Base-by-base conservation (phyloP, 2,797 vertebrate genomes). In the Allobates femoralis region DNA sequence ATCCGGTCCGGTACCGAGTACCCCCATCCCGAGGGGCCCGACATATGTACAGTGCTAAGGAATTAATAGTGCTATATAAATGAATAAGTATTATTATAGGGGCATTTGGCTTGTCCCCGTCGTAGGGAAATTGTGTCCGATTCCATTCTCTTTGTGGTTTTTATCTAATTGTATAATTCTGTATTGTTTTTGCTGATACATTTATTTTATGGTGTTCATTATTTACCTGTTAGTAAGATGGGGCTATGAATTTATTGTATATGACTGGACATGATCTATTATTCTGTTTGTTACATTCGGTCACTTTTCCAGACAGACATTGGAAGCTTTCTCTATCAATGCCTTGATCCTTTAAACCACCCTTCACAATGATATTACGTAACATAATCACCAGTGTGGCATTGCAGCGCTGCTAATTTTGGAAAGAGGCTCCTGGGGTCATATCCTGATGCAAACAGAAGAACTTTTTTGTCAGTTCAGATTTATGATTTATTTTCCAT, bases 401-500 rank as follows among this genome's bases (percentile, higher is more conserved):
- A 53, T 19, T 34, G 62, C 26, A 34, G 79, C 4, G n/a, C 28
- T 30, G 64, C 79, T 81, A 81, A 67, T 67, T 32, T 69, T 81
- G 79, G 79, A 67, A 69, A n/a, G 16, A n/a, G 30, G 19, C 79
- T 55, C 79, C 46, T 5, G 60, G 79, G 64, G 62, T 81, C 79
- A 51, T 67, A 81, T 67, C 62, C 79, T 53, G 62, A 81, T 66
- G 64, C 46, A 81, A 69, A 51, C 78, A 80, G 37, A 64, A 55
- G 64, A 81, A 66, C 62, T 55, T 51, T 46, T 53, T 46, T 69
- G 79, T 81, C 79, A 67, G 46, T 50, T 69, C 46, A 32, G 30
- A 67, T 81, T 66, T 81, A 53, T 55, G 79, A 81, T 26, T 81
- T 46, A 81, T 81, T 23, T 79, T 79, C 76, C 23, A 66, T 50